Evolutionary conservation across 1,140 invertebrate species (phyloP).

Genomic region (Lasaia peninsularis): DNA sequence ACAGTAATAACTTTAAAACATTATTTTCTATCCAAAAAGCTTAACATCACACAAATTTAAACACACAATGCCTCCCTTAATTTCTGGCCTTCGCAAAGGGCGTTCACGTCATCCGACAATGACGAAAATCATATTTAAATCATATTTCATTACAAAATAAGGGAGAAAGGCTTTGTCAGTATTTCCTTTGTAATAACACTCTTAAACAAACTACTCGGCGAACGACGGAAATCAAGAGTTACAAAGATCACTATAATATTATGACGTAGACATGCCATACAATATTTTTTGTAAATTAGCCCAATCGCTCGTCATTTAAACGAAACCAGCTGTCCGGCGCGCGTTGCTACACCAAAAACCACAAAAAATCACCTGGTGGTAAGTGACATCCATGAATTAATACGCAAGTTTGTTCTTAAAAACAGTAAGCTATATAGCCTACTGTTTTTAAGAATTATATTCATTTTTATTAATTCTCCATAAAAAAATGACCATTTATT

Average conservation of each 20-base stretch:
- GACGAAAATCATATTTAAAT: constrained; percentile 2
- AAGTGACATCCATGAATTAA: not conserved
- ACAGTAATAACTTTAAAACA: no score
- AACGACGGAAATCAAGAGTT: constrained; percentile 4
- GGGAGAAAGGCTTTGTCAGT: not conserved
- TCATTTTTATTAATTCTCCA: no score
- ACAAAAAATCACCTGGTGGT: not conserved
- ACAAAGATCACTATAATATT: not conserved
- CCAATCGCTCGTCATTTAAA: no score
- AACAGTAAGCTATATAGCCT: no score
- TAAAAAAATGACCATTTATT: no score
- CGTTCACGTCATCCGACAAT: not conserved
- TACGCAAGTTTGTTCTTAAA: no score
- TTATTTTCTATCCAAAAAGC: no score
- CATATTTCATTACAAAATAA: constrained; percentile 5
- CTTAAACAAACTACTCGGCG: constrained; percentile 3
- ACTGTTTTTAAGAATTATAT: no score
- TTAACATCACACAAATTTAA: no score
- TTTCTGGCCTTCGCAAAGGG: not conserved
- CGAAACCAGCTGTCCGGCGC: no score
- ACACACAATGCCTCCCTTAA: no score
- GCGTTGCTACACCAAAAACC: not conserved
- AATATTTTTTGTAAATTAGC: not conserved
- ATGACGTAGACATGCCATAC: not conserved
- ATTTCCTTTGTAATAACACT: constrained; percentile 7